Conservation (phyloP, 2,888 invertebrate genomes). For the Epinotia bilunana region DNA sequence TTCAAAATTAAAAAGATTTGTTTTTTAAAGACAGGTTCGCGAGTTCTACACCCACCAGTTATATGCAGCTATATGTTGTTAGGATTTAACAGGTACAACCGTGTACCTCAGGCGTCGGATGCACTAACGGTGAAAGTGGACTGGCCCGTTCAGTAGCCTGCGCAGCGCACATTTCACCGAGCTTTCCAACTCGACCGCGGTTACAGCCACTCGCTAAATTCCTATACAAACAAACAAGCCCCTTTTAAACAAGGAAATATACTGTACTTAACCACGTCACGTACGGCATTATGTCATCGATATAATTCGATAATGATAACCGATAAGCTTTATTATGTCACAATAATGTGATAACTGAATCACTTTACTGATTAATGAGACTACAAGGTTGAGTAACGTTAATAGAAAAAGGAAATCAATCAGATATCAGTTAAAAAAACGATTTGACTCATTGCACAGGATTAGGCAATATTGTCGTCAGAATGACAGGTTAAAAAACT, state of each 20-base stretch:
- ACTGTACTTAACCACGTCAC: constrained; percentile 9
- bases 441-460: constrained; percentile 26
- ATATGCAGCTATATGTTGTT: constrained; percentile 3
- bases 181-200: constrained; percentile 64
- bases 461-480: constrained; percentile 26
- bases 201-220: constrained; percentile 35
- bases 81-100: constrained; percentile 14
- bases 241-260: constrained; percentile 1
- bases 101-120: constrained; percentile 34
- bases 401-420: constrained; percentile 30
- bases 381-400: constrained; percentile 23
- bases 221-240: constrained; percentile 19
- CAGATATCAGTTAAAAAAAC: constrained; percentile 24
- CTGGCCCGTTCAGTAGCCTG: constrained; percentile 58
- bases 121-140: constrained; percentile 69
- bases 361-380: constrained; percentile 28
- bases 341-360: constrained; percentile 36
- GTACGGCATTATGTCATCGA: constrained; percentile 32
- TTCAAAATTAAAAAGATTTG: too few relatives aligned
- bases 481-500: constrained; percentile 8
- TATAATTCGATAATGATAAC: constrained; percentile 29
- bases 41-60: too few relatives aligned
- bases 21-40: too few relatives aligned
- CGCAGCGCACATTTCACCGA: constrained; percentile 62
- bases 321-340: constrained; percentile 38